Base-by-base conservation (phyloP, 2,113 vertebrate species). In the Aldabrachelys gigantea region DNA sequence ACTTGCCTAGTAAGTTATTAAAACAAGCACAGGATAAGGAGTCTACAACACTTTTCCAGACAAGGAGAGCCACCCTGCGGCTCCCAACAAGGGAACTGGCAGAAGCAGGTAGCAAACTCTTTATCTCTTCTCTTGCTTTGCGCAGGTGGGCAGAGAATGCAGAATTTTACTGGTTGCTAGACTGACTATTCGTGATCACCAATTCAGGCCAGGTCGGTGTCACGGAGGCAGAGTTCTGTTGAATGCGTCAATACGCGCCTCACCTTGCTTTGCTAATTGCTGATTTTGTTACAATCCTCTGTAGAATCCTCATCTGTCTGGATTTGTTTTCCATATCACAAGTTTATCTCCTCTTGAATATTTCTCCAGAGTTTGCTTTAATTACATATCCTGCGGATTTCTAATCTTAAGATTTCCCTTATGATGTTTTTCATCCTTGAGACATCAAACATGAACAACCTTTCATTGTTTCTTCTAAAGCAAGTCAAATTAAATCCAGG, bases 181-280 rank as follows among this genome's bases (percentile, higher is more conserved):
- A 14, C 41, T 25, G 56, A 57, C 5, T 24, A 21, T 75, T 41
- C 69, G 2, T 41, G n/a, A 41, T 41, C 69, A 38, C n/a, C 69
- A 41, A 0, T 12, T 16, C 3, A 0, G 6, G 83, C 5, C 31
- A 56, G 35, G 10, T 5, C 0, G 0, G 19, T 56, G 31, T 17
- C 25, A 12, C 41, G 44, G n/a, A 41, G n/a, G 22, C n/a, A 75
- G 21, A 24, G 69, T 22, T 41, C n/a, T 38, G 38, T 6, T 41
- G n/a, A 21, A 41, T 41, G 35, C 10, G 9, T 72, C 1, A 0
- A 4, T 17, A 10, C 17, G 41, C 38, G 31, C 14, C 0, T 21
- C 10, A 31, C 31, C n/a, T 50, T 5, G 9, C 49, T 62, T 75
- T 53, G 25, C 16, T 75, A 2, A 16, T 54, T 0, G 0, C 56